Conservation (phyloP, 2,797 vertebrate species). For the Pantherophis vulpinus region DNA sequence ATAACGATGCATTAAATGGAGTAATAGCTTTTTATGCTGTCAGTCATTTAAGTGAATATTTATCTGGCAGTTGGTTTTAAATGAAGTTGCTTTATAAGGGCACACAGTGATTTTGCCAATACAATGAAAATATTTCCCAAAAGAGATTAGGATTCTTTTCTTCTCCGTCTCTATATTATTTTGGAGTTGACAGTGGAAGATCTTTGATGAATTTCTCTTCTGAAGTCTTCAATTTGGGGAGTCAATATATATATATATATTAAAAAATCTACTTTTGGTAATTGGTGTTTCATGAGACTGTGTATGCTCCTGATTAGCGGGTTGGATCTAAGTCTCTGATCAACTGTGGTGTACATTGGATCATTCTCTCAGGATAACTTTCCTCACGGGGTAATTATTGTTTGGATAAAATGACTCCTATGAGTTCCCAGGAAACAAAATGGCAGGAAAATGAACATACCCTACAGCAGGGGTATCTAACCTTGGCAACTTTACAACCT, state of each 20-base stretch:
- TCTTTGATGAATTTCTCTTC: background rate
- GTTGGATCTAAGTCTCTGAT: background rate
- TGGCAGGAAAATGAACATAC: background rate
- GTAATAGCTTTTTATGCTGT: conserved; percentile 41
- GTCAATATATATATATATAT: too few species aligned
- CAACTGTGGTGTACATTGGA: background rate
- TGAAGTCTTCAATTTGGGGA: background rate
- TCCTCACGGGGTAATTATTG: background rate
- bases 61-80: background rate
- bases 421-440: background rate
- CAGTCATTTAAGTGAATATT: conserved; percentile 49
- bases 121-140: conserved; percentile 3
- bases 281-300: background rate
- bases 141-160: background rate
- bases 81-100: conserved; percentile 17
- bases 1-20: conserved; percentile 44
- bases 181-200: background rate
- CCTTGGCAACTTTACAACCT: too few species aligned
- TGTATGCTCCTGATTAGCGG: background rate
- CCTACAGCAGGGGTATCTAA: background rate
- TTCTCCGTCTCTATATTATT: background rate
- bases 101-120: conserved; percentile 1
- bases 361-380: background rate
- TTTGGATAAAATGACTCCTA: background rate
- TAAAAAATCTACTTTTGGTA: background rate